Evolutionary conservation across 2,888 invertebrate species (phyloP).

Genomic region (Saturnia japonica): DNA sequence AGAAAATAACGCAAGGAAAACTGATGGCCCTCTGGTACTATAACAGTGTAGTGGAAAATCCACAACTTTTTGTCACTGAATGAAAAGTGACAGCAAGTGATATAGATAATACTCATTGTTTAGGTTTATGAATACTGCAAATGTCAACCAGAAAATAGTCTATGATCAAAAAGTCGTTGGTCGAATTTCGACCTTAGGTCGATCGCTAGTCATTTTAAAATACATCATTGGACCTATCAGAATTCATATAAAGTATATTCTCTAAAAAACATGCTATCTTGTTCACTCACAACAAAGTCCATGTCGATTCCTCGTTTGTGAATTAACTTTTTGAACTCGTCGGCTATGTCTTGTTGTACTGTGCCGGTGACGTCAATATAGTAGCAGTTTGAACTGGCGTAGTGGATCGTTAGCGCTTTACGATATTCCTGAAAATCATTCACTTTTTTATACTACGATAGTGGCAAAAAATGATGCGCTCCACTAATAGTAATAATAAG

Average conservation of each 20-base stretch:
- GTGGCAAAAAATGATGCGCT: background rate
- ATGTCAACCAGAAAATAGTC: too few relatives aligned
- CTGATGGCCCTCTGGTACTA: background rate
- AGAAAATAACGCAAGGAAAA: too few relatives aligned
- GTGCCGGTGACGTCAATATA: conserved; percentile 86
- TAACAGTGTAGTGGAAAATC: background rate
- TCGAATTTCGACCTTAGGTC: too few relatives aligned
- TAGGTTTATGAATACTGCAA: too few relatives aligned
- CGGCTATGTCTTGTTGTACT: conserved; percentile 82
- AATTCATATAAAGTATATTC: too few relatives aligned
- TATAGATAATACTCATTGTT: too few relatives aligned
- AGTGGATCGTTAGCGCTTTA: conserved; percentile 92
- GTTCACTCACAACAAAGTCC: conserved; percentile 40
- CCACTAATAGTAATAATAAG: too few relatives aligned
- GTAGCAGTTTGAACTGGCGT: conserved; percentile 85
- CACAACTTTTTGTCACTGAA: too few relatives aligned
- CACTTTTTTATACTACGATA: too few relatives aligned
- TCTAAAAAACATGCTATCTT: background rate
- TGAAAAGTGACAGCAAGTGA: too few relatives aligned
- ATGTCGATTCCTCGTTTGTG: conserved; percentile 44
- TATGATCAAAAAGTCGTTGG: too few relatives aligned
- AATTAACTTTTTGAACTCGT: conserved; percentile 79
- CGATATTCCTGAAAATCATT: conserved; percentile 79
- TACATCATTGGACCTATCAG: background rate
- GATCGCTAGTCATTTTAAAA: too few relatives aligned